These are phyloP conservation scores for Orchestes rusci DNA, from an alignment of 2,888 invertebrate genomes.

Conservation along the genomic window DNA sequence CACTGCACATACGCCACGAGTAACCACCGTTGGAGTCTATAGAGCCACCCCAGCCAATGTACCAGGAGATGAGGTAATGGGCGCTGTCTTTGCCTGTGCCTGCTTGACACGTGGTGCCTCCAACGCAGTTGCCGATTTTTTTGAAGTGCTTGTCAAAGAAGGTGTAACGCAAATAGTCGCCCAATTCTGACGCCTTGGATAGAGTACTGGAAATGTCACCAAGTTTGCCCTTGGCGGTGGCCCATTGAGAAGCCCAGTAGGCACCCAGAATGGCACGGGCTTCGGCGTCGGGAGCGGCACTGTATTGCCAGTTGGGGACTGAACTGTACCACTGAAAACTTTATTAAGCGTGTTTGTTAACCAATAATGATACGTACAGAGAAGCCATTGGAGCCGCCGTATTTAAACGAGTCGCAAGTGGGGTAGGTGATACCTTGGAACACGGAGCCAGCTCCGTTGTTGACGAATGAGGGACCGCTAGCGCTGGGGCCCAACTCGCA, in stretches of 20 bases:
- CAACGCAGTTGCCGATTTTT: conserved; percentile 28
- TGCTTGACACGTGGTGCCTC: conserved; percentile 21
- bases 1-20: conserved; percentile 29
- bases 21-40: conserved; percentile 22
- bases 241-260: conserved; percentile 29
- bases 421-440: conserved; percentile 27
- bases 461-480: conserved; percentile 27
- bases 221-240: conserved; percentile 18
- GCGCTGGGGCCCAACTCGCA: conserved; percentile 26
- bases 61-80: conserved; percentile 30
- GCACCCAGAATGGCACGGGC: conserved; percentile 28
- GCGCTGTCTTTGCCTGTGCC: conserved; percentile 29
- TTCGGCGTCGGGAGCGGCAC: conserved; percentile 29
- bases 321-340: conserved; percentile 11
- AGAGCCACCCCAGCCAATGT: conserved; percentile 29
- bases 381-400: conserved; percentile 26
- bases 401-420: conserved; percentile 29
- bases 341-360: not conserved
- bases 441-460: conserved; percentile 26
- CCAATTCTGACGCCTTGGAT: conserved; percentile 27
- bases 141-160: conserved; percentile 31
- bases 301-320: conserved; percentile 25
- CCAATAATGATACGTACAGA: conserved; percentile 7
- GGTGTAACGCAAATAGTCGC: conserved; percentile 27
- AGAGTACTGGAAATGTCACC: conserved; percentile 21